These are phyloP conservation scores for Antedon bifida DNA, from an alignment of 35 echinoderm and acorn worm genomes.

Conservation along the genomic window DNA sequence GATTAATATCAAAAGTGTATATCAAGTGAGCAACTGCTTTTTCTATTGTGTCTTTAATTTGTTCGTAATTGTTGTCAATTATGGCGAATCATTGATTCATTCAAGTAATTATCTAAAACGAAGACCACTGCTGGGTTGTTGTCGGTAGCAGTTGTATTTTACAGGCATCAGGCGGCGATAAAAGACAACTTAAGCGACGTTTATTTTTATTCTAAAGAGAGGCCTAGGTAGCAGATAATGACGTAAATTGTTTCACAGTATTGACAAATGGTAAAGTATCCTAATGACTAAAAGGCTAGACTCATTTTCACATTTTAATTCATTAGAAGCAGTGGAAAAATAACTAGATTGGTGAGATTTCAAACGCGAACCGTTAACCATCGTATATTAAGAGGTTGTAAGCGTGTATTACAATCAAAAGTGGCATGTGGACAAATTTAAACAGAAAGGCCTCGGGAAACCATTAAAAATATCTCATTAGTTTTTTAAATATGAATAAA, in stretches of 20 bases:
- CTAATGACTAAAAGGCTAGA: not conserved
- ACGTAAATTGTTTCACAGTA: not conserved
- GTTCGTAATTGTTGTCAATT: not conserved
- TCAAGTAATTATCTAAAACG: not conserved
- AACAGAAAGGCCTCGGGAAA: not conserved
- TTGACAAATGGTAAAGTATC: not conserved
- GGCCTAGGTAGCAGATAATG: not conserved
- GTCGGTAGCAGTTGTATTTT: not conserved
- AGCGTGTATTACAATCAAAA: not conserved
- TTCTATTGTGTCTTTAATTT: not conserved
- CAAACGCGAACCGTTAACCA: not conserved
- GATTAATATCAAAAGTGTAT: not conserved
- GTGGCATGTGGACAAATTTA: not conserved
- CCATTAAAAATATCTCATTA: not conserved
- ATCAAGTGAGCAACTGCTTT: not conserved
- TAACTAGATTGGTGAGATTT: not conserved
- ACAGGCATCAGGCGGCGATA: not conserved
- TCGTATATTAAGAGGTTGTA: not conserved
- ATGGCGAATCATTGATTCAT: not conserved
- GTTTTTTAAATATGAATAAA: not conserved
- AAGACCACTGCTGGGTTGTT: not conserved
- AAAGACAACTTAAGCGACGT: not conserved
- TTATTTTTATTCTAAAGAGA: not conserved
- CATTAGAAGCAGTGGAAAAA: not conserved
- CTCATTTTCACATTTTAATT: not conserved